Base-by-base conservation (phyloP, 2,113 vertebrate genomes). In the Myocastor coypus region DNA sequence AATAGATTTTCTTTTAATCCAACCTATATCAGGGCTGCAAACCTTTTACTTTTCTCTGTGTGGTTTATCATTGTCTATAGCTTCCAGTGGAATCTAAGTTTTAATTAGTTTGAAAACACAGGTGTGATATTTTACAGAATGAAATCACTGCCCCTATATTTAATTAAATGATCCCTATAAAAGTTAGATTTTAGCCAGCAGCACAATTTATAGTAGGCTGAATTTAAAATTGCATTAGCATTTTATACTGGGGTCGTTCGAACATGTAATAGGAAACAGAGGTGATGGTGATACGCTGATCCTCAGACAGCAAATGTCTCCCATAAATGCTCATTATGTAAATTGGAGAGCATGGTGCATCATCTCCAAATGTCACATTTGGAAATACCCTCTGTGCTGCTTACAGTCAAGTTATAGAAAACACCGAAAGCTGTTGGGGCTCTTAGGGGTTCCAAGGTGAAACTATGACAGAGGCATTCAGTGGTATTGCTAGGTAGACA, bases 151-250 rank as follows among this genome's bases (percentile, higher is more conserved):
- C 87, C 95, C 96, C 83, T 85, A 57, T 91, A 84, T 97, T 97
- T 97, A 97, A 97, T 97, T 97, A 97, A 96, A 96, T 91, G 89
- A 96, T 92, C 95, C 95, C 96, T 89, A 91, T 97, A 96, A 96
- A 97, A 96, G 92, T 78, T 83, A 63, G 89, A 28, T 80, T 94
- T 89, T 91, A 91, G 84, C 95, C 96, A 73, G 64, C 42, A 87
- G 96, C 95, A 84, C 87, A 89, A 93, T 96, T 94, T 92, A 97
- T 91, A 63, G 87, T 57, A 64, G 94, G 42, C 94, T 24, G 19
- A 50, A 37, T 89, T 91, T 89, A 85, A 95, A 91, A 95, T 57
- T 83, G 63, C 77, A 91, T 96, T 78, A 83, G 61, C 42, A 37
- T 96, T 92, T 95, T 84, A 50, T 24, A 11, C 42, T 17, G 61